Conservation (phyloP, 2,888 invertebrate species). For the Eudasyphora cyanicolor region DNA sequence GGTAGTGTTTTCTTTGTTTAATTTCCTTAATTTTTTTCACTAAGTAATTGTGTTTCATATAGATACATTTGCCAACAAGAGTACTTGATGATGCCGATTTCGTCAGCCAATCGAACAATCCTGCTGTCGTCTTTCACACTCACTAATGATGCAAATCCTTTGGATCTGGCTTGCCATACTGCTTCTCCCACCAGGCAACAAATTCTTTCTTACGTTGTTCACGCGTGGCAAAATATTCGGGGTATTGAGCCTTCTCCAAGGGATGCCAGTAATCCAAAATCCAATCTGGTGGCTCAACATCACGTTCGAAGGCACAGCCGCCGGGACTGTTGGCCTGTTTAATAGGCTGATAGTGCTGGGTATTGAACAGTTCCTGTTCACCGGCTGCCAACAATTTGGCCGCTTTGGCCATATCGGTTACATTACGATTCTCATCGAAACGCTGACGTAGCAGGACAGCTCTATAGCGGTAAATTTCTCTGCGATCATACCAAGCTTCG, state of each 20-base stretch:
- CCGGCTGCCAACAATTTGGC: slow-evolving; percentile 86
- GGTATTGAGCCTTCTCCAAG: slow-evolving; percentile 94
- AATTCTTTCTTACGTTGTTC: slow-evolving; percentile 94
- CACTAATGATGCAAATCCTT: slow-evolving; percentile 77
- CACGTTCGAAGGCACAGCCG: slow-evolving; percentile 89
- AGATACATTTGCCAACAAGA: background rate
- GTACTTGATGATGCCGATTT: background rate
- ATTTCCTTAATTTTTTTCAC: slow-evolving; percentile 4
- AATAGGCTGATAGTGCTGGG: slow-evolving; percentile 87
- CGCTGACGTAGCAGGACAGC: slow-evolving; percentile 89
- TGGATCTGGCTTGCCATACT: slow-evolving; percentile 83
- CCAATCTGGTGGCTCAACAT: slow-evolving; percentile 89
- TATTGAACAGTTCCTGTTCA: slow-evolving; percentile 87
- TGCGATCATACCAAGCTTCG: slow-evolving; percentile 83
- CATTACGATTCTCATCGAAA: slow-evolving; percentile 90
- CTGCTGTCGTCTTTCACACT: background rate
- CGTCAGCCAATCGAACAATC: background rate
- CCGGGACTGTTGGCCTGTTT: slow-evolving; percentile 88
- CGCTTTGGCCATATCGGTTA: slow-evolving; percentile 88
- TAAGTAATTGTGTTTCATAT: slow-evolving; percentile 8
- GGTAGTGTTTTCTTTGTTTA: background rate
- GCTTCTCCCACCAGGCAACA: slow-evolving; percentile 90
- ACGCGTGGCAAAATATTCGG: slow-evolving; percentile 94
- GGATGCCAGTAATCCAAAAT: slow-evolving; percentile 96
- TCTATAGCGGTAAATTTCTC: slow-evolving; percentile 89